Percentiles rank a stretch among this genome's conserved stretches.
Conservation (phyloP, 2,113 vertebrate species). For the Sinocyclocheilus grahami region DNA sequence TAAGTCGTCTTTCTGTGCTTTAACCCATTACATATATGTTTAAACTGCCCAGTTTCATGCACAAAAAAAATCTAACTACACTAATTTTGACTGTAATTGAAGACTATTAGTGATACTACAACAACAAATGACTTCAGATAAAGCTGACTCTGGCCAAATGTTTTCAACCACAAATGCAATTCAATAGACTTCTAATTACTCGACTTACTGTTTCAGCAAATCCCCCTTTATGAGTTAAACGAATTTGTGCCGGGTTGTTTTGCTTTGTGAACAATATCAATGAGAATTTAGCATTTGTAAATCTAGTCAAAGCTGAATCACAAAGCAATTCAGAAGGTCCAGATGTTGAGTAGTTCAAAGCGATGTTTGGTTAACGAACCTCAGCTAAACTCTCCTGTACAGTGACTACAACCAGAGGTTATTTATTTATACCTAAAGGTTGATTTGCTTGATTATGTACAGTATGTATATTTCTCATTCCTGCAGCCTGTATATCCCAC, state of each 20-base stretch:
- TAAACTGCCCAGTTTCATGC: conserved; percentile 22
- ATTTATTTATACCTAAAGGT: neutral
- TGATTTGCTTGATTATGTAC: conserved; percentile 36
- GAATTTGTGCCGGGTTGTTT: neutral
- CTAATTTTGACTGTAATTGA: neutral
- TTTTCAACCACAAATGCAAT: neutral
- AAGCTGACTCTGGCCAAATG: conserved; percentile 12
- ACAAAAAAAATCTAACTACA: neutral
- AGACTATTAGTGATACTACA: conserved; percentile 23
- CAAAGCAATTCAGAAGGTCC: neutral
- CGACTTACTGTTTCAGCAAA: conserved; percentile 17
- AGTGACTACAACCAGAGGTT: neutral
- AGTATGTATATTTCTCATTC: conserved; percentile 8
- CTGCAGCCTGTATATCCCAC: neutral
- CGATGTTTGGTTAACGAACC: neutral
- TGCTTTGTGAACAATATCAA: neutral
- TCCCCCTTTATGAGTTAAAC: conserved; percentile 9
- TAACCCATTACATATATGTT: conserved; percentile 69
- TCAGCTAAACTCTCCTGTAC: neutral
- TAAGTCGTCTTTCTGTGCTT: conserved; percentile 57
- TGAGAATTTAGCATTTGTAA: neutral
- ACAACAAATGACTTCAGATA: conserved; percentile 47
- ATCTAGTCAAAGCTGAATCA: neutral
- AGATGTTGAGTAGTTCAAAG: neutral
- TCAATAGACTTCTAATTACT: conserved; percentile 37